Conservation (phyloP, 2,888 invertebrate species). For the Oligia strigilis region DNA sequence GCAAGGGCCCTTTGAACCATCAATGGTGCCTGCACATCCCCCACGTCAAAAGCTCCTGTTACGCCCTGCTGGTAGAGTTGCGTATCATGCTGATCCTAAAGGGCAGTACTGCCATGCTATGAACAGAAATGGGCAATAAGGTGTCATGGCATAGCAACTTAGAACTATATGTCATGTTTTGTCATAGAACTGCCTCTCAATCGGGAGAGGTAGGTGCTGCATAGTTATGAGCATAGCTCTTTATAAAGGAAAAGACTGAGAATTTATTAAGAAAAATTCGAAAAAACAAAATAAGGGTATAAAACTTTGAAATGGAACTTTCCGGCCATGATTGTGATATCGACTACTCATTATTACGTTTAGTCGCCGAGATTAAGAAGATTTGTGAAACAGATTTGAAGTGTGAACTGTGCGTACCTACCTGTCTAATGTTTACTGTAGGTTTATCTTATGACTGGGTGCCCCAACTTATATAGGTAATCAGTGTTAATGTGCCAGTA, state of each 20-base stretch:
- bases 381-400: conserved; percentile 10
- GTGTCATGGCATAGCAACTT: neutral
- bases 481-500: neutral
- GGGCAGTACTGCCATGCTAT: neutral
- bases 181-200: conserved; percentile 6
- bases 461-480: neutral
- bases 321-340: neutral
- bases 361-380: neutral
- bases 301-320: neutral
- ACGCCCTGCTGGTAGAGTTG: neutral
- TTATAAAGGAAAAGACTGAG: conserved; percentile 21
- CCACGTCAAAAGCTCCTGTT: neutral
- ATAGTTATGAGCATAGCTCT: conserved; percentile 23
- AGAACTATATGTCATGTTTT: neutral
- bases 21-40: neutral
- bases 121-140: neutral
- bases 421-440: neutral
- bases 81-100: neutral
- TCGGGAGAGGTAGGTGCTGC: conserved; percentile 24
- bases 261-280: neutral
- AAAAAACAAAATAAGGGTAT: neutral
- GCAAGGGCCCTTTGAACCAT: neutral
- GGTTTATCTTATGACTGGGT: neutral
- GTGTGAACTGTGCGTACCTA: conserved; percentile 1
- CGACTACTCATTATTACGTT: neutral